A percentile compares a stretch with the other conserved stretches of the same genome.
These are phyloP conservation scores for Nesidiocoris tenuis DNA, from an alignment of 2,888 invertebrate species.

Conservation along the genomic window DNA sequence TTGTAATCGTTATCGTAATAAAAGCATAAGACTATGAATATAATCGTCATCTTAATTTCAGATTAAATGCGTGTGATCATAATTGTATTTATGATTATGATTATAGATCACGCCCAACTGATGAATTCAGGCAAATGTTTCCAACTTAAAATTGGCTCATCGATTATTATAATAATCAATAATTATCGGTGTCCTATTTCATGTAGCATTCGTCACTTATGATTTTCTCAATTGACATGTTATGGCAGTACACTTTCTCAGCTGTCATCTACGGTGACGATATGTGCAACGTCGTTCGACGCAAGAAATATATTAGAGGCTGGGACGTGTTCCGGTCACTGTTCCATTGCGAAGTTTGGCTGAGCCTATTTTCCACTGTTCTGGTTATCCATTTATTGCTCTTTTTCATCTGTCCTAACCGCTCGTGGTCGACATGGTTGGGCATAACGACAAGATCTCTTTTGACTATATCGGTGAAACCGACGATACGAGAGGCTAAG, in stretches of 20 bases:
- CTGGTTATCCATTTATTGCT: slow-evolving; percentile 6
- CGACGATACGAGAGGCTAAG: not conserved
- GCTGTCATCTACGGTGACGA: slow-evolving; percentile 31
- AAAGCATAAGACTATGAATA: no score
- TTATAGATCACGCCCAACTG: no score
- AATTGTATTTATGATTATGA: no score
- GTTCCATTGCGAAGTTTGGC: slow-evolving; percentile 25
- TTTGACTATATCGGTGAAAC: not conserved
- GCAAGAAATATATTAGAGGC: not conserved
- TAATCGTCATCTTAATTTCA: no score
- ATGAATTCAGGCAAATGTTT: no score
- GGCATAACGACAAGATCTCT: not conserved
- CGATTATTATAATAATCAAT: no score
- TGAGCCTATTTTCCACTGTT: not conserved
- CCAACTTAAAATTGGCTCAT: no score
- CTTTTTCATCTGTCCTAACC: not conserved
- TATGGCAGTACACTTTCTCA: slow-evolving; percentile 21
- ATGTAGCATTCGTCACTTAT: no score
- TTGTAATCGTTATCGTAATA: no score
- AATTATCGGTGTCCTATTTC: no score
- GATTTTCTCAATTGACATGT: no score
- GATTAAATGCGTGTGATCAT: no score
- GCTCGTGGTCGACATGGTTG: slow-evolving; percentile 21
- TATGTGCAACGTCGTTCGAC: slow-evolving; percentile 18
- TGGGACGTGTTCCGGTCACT: slow-evolving; percentile 26